These are phyloP conservation scores for Clivina fossor DNA, from an alignment of 2,888 invertebrate genomes.

Conservation along the genomic window DNA sequence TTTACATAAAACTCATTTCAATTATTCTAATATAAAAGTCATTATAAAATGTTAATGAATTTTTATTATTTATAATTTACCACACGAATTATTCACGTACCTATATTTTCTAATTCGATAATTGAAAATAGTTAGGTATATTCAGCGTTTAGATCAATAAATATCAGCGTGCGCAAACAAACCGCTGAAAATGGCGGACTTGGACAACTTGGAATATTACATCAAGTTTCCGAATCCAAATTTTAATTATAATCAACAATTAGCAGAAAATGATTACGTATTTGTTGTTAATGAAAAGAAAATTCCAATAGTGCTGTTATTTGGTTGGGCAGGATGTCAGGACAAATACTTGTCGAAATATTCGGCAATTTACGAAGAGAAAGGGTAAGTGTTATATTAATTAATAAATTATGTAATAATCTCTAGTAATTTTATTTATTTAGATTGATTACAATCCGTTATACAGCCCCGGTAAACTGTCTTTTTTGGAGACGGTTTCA, in stretches of 20 bases:
- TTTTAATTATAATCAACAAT: constrained; percentile 50
- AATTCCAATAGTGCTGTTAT: constrained; percentile 68
- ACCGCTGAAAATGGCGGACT: constrained; percentile 45
- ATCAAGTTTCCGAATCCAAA: constrained; percentile 63
- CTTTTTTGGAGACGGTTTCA: constrained; percentile 65
- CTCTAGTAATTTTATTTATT: constrained; percentile 37
- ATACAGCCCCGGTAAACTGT: constrained; percentile 68
- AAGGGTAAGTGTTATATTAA: constrained; percentile 60
- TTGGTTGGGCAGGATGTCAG: constrained; percentile 81
- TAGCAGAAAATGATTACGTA: constrained; percentile 56
- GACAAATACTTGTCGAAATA: constrained; percentile 78
- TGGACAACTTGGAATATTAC: constrained; percentile 62
- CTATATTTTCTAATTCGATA: too few relatives aligned
- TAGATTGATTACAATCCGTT: constrained; percentile 71
- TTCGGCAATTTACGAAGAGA: constrained; percentile 74
- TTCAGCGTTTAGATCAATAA: too few relatives aligned
- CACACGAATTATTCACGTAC: too few relatives aligned
- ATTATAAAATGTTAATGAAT: too few relatives aligned
- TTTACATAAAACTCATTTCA: too few relatives aligned
- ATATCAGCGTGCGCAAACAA: too few relatives aligned
- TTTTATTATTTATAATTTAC: too few relatives aligned
- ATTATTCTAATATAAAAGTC: too few relatives aligned
- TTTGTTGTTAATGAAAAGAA: constrained; percentile 63
- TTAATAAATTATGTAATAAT: constrained; percentile 1
- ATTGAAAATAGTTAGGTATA: too few relatives aligned